phyloP scores from a whole-genome alignment of 2,888 invertebrate genomes.

The Alviniconcha strummeri region DNA sequence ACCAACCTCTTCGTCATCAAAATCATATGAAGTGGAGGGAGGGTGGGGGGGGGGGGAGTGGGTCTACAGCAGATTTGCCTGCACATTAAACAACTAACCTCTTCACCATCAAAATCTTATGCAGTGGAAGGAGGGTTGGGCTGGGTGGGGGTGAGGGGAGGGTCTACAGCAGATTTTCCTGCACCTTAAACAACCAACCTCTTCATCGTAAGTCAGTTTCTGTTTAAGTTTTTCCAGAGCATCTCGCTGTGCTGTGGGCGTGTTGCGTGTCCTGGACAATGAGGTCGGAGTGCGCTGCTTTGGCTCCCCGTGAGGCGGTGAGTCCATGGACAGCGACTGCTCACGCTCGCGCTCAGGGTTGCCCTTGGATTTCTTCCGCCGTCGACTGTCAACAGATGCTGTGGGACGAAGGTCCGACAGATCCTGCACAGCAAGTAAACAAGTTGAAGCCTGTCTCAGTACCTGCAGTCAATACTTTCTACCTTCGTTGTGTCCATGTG shows the following conservation, averaged over 20 bases:
- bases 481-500: no score
- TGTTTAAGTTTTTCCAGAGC: conserved; percentile 68
- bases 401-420: conserved; percentile 66
- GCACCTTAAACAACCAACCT: conserved; percentile 53
- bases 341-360: conserved; percentile 68
- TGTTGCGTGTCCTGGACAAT: conserved; percentile 63
- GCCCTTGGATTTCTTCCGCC: conserved; percentile 63
- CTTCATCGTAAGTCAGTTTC: conserved; percentile 69
- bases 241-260: conserved; percentile 59
- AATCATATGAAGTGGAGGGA: no score
- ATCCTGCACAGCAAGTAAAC: conserved; percentile 51
- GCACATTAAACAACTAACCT: conserved; percentile 53
- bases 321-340: conserved; percentile 64
- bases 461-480: no score
- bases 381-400: conserved; percentile 60
- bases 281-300: conserved; percentile 65
- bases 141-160: no score
- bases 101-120: conserved; percentile 56
- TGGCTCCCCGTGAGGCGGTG: conserved; percentile 60
- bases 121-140: no score
- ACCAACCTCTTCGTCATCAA: conserved; percentile 68
- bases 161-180: no score
- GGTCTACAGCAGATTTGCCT: no score
- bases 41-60: no score
- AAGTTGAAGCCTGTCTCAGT: no score